Evolutionary conservation across 2,888 invertebrate species (phyloP).

Genomic region (Chymomyza fuscimana): DNA sequence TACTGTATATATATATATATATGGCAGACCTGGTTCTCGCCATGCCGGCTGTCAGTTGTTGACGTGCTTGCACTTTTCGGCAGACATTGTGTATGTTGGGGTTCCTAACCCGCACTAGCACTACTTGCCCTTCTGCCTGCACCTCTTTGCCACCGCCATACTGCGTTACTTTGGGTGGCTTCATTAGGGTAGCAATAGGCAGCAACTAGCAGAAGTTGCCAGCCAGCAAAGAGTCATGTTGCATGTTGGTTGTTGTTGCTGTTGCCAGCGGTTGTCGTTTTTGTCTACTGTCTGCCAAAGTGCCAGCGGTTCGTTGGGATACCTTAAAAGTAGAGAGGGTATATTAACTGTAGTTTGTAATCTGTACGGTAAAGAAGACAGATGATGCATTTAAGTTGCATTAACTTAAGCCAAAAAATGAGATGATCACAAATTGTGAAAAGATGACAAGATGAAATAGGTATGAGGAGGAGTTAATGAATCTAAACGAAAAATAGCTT

Average conservation of each 20-base stretch:
- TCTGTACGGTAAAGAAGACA: not conserved
- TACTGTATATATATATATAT: not conserved
- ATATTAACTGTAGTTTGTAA: not conserved
- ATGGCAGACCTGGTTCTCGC: conserved; percentile 8
- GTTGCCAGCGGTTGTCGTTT: not conserved
- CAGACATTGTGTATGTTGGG: conserved; percentile 42
- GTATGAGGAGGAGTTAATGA: no score
- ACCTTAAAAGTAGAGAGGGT: not conserved
- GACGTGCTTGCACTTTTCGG: conserved; percentile 54
- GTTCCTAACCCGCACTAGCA: not conserved
- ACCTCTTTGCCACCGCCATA: no score
- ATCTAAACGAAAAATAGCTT: no score
- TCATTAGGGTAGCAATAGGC: conserved; percentile 52
- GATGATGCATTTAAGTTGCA: no score
- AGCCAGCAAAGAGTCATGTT: conserved; percentile 13
- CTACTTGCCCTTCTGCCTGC: not conserved
- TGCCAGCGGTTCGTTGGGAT: conserved; percentile 3
- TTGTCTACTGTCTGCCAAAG: conserved; percentile 23
- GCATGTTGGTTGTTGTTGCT: conserved; percentile 33
- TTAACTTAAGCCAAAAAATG: no score
- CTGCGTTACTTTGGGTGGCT: conserved; percentile 54
- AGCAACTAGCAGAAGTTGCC: not conserved
- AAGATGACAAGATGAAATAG: no score
- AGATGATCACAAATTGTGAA: no score
- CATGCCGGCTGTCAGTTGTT: conserved; percentile 8